phyloP scores from a whole-genome alignment of 1,140 invertebrate species.

The Bactericera cockerelli region DNA sequence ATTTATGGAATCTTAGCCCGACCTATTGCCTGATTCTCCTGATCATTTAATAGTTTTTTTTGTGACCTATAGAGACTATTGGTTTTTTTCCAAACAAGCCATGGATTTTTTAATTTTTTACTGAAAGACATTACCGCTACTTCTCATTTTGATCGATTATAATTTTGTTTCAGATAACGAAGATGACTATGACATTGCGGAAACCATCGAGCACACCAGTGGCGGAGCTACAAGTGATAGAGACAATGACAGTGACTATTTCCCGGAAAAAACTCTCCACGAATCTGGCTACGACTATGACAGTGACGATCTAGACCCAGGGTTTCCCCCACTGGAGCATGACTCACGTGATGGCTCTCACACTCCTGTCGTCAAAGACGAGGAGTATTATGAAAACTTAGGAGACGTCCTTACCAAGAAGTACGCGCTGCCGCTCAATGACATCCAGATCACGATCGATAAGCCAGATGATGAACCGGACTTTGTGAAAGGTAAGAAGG shows the following conservation, averaged over 20 bases:
- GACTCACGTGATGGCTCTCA: background rate
- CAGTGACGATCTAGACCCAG: background rate
- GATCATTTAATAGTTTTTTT: no score
- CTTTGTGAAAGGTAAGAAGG: conserved; percentile 21
- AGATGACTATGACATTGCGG: background rate
- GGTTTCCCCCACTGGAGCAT: background rate
- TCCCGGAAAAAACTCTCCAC: background rate
- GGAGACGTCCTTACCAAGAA: background rate
- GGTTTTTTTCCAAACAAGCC: no score
- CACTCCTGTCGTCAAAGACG: background rate
- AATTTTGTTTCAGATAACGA: conserved; percentile 10
- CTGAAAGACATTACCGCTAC: no score
- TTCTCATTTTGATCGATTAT: no score
- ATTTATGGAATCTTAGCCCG: no score
- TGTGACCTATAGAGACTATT: no score
- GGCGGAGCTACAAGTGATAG: background rate
- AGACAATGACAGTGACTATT: background rate
- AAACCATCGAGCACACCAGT: background rate
- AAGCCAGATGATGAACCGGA: conserved; percentile 25
- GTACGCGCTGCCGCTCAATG: background rate
- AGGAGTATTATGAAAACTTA: background rate
- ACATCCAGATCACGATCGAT: conserved; percentile 5
- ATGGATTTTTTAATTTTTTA: no score
- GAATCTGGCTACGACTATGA: background rate
- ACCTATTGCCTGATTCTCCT: no score